Base-by-base conservation (phyloP, 2,113 vertebrate genomes). In the Dipodomys spectabilis region DNA sequence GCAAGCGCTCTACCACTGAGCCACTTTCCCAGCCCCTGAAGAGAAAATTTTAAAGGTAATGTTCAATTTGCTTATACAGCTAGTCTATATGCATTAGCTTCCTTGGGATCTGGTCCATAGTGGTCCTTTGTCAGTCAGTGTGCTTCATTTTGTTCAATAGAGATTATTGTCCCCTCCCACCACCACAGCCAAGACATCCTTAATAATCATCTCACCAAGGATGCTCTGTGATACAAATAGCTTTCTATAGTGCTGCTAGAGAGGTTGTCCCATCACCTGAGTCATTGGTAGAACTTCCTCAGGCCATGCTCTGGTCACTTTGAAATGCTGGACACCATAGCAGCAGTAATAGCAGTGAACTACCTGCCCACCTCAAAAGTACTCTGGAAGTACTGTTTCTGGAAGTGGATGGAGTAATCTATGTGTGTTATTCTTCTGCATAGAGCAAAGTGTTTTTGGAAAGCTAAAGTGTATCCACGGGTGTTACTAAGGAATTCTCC, bases 391-490 rank as follows among this genome's bases (percentile, higher is more conserved):
- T 49, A 28, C 8, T 7, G 68, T 65, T 53, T 20, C 49, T n/a
- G n/a, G 60, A 91, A 79, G 67, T 79, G 27, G 28, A 22, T 49
- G 67, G 69, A 20, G 9, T 49, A 32, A 80, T 68, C 35, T 67
- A 22, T 32, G 73, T 60, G 75, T 57, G 28, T 53, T 77, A 68
- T 73, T 92, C n/a, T 30, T 78, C 28, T 69, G 10, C 23, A 10
- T 77, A 83, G 92, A 72, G 23, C 25, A 75, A 82, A 91, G 62
- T 35, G 23, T 73, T 86, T 57, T 22, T 73, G 86, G 85, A 92
- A 72, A 94, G 44, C 83, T 90, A 83, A 15, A 44, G 30, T 18
- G 49, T 28, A 19, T 28, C 88, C 9, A 0, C 20, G 15, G 28
- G 22, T 91, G 30, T 60, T 67, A 32, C 19, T 25, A 35, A 91